Evolutionary conservation across 2,888 invertebrate genomes (phyloP), one percentile per base, ranked within the genome.

Genomic region (Amiota minor): DNA sequence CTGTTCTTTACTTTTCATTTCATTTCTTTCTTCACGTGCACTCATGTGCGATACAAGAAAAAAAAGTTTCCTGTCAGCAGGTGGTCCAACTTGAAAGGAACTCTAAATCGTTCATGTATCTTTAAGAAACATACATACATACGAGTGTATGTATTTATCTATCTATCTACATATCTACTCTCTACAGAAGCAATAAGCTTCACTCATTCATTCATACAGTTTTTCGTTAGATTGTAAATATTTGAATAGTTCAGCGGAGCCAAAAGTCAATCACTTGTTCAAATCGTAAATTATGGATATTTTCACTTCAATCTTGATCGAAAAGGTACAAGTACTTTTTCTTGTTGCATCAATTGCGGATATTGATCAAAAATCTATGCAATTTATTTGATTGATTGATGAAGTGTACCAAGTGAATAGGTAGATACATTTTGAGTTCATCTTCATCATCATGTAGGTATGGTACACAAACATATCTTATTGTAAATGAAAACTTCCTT

Each of bases 351-450:
- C 55, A n/a, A 50, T 74, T 76, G 81, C 86, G 88, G 82, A 86
- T 86, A 84, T 81, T 82, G 80, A 81, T 84, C 85, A 86, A 86
- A 88, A 87, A 79, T 87, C 80, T 73, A 77, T 83, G 84, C 85
- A 84, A 83, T 87, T 85, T 78, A 71, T 73, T 76, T 81, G 87
- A 87, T 81, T 86, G 86, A 86, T 81, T 85, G 83, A 87, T 87
- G 80, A 50, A 23, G 50, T 65, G 16, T 65, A 47, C 47, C 11
- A 47, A 16, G 65, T 8, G 16, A 35, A 35, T 35, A 6, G 35
- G 6, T 35, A 68, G 59, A 59, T 59, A 59, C 59, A 18, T 18
- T 4, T 35, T 35, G 35, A 35, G 35, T 35, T n/a, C 59, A 59
- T 18, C 50, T 16, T 67, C 49, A 50, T 23, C 67, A 65, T n/a